Conservation (phyloP, 2,888 invertebrate species). For the Coenonympha arcania region DNA sequence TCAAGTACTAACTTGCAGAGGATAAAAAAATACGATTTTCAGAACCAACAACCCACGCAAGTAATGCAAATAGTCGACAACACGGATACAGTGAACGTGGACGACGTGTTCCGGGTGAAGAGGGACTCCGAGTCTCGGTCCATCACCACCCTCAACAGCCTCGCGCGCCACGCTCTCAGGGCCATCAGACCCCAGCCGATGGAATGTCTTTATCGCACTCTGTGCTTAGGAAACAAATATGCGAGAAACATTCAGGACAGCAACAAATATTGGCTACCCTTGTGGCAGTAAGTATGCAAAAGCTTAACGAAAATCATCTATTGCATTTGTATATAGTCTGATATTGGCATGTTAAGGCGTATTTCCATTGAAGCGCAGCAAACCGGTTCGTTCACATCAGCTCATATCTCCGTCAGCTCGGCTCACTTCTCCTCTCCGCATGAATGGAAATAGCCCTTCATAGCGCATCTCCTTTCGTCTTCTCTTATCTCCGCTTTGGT, state of each 20-base stretch:
- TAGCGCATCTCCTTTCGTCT: too few species aligned
- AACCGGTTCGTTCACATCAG: too few species aligned
- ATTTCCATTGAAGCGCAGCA: too few species aligned
- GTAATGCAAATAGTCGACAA: conserved; percentile 66
- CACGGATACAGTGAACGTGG: conserved; percentile 54
- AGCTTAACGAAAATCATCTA: not conserved
- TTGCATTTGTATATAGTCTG: not conserved
- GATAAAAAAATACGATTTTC: not conserved
- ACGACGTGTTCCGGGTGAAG: conserved; percentile 61
- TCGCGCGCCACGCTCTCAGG: conserved; percentile 70
- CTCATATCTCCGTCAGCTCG: too few species aligned
- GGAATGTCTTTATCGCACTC: conserved; percentile 76
- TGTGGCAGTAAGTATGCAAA: conserved; percentile 82
- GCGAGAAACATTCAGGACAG: conserved; percentile 71
- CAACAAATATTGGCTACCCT: conserved; percentile 80
- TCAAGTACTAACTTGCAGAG: too few species aligned
- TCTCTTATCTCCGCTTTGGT: too few species aligned
- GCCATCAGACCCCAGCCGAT: conserved; percentile 68
- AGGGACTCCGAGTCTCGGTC: conserved; percentile 45
- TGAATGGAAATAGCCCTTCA: too few species aligned
- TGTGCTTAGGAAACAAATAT: conserved; percentile 80
- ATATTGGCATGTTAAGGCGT: too few species aligned
- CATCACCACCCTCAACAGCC: conserved; percentile 67
- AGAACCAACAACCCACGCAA: conserved; percentile 58
- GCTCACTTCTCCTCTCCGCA: too few species aligned